Evolutionary conservation across 1,140 invertebrate genomes (phyloP).

Genomic region (Leptinotarsa undecemlineata): DNA sequence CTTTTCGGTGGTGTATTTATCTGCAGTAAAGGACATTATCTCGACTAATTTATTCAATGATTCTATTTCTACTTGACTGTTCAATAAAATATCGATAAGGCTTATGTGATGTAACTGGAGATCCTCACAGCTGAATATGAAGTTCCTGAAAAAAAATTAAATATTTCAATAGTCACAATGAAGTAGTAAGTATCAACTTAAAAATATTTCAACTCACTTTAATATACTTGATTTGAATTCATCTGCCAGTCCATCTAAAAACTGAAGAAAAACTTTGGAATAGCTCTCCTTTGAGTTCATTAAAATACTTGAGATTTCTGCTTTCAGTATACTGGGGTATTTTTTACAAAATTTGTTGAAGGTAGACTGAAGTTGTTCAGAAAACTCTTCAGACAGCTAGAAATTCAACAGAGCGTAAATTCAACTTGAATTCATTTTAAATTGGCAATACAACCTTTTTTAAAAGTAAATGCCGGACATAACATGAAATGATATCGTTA

Average conservation of each 20-base stretch:
- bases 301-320: constrained; percentile 20
- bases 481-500: constrained; percentile 25
- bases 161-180: too few relatives aligned
- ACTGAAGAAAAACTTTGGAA: constrained; percentile 29
- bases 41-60: constrained; percentile 29
- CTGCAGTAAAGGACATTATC: constrained; percentile 29
- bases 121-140: constrained; percentile 19
- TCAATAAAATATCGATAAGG: constrained; percentile 33
- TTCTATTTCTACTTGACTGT: constrained; percentile 26
- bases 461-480: constrained; percentile 29
- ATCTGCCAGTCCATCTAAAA: constrained; percentile 19
- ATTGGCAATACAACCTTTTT: constrained; percentile 23
- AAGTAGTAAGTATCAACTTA: too few relatives aligned
- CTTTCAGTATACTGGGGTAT: constrained; percentile 24
- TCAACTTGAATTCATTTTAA: background rate
- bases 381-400: constrained; percentile 31
- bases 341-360: constrained; percentile 22
- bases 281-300: background rate
- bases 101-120: constrained; percentile 28
- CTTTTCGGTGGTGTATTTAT: constrained; percentile 33
- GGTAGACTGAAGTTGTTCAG: constrained; percentile 12
- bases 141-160: constrained; percentile 28
- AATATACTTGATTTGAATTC: constrained; percentile 32
- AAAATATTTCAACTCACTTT: constrained; percentile 26
- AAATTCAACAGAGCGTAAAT: constrained; percentile 11